Evolutionary conservation across 1,140 invertebrate genomes (phyloP).

Genomic region (Drosophila repletoides): DNA sequence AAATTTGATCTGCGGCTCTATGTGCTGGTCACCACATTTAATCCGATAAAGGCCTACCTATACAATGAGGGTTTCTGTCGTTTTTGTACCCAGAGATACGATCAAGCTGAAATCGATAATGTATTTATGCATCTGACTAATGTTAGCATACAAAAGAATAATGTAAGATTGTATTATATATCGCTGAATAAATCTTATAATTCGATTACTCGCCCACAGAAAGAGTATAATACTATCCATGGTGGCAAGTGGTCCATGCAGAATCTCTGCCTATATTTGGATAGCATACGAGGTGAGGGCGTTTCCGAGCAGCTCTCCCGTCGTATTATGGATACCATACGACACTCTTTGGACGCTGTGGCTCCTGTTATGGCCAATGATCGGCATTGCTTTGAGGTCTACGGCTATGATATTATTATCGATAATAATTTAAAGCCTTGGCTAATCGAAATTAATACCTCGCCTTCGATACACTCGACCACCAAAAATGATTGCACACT

Average conservation of each 20-base stretch:
- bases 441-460: conserved; percentile 96
- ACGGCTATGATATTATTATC: conserved; percentile 95
- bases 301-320: conserved; percentile 92
- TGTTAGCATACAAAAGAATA: conserved; percentile 91
- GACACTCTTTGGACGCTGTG: conserved; percentile 92
- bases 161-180: conserved; percentile 84
- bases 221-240: conserved; percentile 96
- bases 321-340: conserved; percentile 93
- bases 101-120: conserved; percentile 90
- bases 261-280: conserved; percentile 94
- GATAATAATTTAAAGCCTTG: conserved; percentile 93
- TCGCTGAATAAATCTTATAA: neutral
- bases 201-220: conserved; percentile 82
- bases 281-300: conserved; percentile 93
- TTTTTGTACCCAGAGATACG: conserved; percentile 92
- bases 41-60: conserved; percentile 91
- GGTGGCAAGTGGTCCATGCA: conserved; percentile 97
- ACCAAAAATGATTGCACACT: conserved; percentile 97
- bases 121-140: conserved; percentile 95
- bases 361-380: conserved; percentile 91
- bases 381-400: conserved; percentile 94
- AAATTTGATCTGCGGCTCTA: conserved; percentile 94
- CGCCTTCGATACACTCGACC: conserved; percentile 96
- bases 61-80: conserved; percentile 92
- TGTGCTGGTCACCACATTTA: conserved; percentile 92